phyloP scores from a whole-genome alignment of 1,140 invertebrate genomes.

The Diorhabda sublineata region DNA sequence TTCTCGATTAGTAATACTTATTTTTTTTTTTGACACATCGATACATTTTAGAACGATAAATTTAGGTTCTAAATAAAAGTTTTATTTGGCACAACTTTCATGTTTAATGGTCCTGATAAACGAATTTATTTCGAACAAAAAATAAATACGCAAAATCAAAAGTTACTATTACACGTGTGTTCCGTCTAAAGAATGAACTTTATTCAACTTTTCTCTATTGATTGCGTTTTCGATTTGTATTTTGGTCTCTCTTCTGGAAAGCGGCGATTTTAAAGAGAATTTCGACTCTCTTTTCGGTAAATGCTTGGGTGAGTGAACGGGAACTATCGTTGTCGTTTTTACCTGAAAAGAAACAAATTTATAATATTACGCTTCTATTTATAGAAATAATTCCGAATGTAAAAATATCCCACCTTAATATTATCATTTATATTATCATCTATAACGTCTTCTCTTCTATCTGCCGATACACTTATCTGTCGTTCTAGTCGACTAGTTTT shows the following conservation, averaged over 20 bases:
- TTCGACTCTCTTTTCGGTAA: conserved; percentile 37
- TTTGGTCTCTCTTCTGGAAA: conserved; percentile 38
- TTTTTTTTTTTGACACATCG: too few species aligned
- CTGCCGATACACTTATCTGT: not conserved
- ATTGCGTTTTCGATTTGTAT: conserved; percentile 33
- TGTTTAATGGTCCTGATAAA: too few species aligned
- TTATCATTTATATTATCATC: conserved; percentile 19
- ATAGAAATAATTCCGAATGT: not conserved
- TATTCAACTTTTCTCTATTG: conserved; percentile 27
- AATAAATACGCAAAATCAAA: too few species aligned
- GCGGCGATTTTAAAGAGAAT: conserved; percentile 40
- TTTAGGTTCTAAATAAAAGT: too few species aligned
- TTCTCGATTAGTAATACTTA: too few species aligned
- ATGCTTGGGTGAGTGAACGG: conserved; percentile 42
- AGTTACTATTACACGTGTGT: conserved; percentile 31
- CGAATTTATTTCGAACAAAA: too few species aligned
- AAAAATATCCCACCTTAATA: conserved; percentile 24
- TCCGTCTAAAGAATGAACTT: conserved; percentile 37
- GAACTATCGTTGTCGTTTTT: conserved; percentile 27
- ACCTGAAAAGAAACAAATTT: not conserved
- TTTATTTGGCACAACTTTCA: too few species aligned
- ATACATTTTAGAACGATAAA: too few species aligned
- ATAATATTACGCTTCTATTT: not conserved
- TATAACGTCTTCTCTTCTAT: conserved; percentile 2
- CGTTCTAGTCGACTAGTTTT: conserved; percentile 27